phyloP scores from a whole-genome alignment of 2,113 vertebrate genomes.

The Ginglymostoma cirratum region DNA sequence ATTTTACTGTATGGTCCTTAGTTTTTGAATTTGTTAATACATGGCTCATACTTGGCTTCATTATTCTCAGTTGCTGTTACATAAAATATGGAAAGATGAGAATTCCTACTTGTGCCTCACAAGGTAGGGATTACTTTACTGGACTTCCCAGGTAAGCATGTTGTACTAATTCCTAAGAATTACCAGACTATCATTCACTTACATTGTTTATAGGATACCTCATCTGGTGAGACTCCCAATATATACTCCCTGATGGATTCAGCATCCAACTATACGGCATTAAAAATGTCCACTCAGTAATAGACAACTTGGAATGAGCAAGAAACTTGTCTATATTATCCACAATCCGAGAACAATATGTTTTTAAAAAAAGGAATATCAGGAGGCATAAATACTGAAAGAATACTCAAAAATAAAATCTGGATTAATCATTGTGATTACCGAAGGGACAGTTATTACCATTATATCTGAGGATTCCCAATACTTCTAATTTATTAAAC shows the following conservation, averaged over 20 bases:
- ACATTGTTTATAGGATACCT: not conserved
- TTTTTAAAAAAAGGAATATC: not conserved
- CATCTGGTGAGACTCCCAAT: not conserved
- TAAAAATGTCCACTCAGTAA: not conserved
- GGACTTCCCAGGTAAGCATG: not conserved
- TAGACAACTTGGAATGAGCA: not conserved
- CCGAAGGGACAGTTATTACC: not conserved
- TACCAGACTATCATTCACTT: not conserved
- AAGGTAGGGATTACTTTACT: not conserved
- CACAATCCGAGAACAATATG: not conserved
- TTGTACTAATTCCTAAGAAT: not conserved
- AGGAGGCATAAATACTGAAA: not conserved
- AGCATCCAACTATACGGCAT: not conserved
- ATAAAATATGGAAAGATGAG: not conserved
- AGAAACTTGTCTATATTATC: not conserved
- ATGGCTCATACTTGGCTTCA: not conserved
- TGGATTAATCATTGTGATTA: not conserved
- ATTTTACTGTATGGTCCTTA: not conserved
- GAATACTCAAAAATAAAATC: not conserved
- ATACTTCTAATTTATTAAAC: not conserved
- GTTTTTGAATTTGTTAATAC: not conserved
- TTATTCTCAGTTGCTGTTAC: not conserved
- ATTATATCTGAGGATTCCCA: not conserved
- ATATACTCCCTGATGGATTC: not conserved
- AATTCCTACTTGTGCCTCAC: not conserved